phyloP scores from a whole-genome alignment of 2,113 vertebrate genomes.

The Saimiri boliviensis region DNA sequence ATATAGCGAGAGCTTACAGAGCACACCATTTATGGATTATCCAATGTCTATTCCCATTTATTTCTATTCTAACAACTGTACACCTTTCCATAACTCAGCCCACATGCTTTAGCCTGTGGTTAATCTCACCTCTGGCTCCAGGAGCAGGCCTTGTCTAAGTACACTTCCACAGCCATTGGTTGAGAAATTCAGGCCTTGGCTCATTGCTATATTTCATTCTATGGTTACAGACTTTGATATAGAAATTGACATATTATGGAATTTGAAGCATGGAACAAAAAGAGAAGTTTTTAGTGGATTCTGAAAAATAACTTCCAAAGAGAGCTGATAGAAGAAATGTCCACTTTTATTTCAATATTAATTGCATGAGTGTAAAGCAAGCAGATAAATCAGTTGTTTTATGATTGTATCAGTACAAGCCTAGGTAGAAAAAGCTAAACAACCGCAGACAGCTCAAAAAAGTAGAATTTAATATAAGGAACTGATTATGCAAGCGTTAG shows the following conservation, averaged over 20 bases:
- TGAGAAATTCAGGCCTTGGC: neutral
- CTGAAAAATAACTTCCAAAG: slow-evolving; percentile 5
- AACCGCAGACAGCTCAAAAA: neutral
- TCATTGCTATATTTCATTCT: neutral
- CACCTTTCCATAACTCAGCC: neutral
- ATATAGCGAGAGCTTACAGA: neutral
- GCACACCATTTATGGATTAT: neutral
- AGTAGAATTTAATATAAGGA: neutral
- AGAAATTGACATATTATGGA: neutral
- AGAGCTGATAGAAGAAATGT: neutral
- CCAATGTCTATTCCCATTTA: neutral
- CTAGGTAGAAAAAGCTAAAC: neutral
- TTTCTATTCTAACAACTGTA: neutral
- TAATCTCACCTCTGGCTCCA: neutral
- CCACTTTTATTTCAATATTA: slow-evolving; percentile 19
- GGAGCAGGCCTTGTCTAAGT: neutral
- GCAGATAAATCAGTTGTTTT: neutral
- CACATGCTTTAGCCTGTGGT: neutral
- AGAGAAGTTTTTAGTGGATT: neutral
- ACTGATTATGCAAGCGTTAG: neutral
- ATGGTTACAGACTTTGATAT: neutral
- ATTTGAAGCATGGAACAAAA: neutral
- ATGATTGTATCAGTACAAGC: neutral
- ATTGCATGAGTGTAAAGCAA: neutral
- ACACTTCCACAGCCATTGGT: neutral